Conservation (phyloP, 2,113 vertebrate genomes). For the Saccopteryx leptura region DNA sequence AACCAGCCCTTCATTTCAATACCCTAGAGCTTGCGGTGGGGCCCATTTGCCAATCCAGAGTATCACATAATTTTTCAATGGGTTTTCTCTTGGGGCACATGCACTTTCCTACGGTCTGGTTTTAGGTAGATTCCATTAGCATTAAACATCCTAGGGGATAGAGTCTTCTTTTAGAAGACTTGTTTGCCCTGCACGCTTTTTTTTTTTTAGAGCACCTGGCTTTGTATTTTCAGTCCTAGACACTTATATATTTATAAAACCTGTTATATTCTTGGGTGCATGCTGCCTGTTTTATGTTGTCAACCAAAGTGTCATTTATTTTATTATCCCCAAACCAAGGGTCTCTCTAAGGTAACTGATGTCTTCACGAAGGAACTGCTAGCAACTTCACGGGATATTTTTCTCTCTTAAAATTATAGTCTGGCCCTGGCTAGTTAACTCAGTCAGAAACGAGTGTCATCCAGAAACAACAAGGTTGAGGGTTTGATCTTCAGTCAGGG, state of each 20-base stretch:
- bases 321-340: neutral
- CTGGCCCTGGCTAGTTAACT: neutral
- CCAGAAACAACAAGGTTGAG: no score
- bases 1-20: neutral
- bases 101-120: neutral
- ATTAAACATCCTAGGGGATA: neutral
- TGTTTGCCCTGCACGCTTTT: neutral
- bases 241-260: neutral
- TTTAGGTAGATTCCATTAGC: conserved; percentile 6
- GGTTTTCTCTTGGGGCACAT: neutral
- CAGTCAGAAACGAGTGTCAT: no score
- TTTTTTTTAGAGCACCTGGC: neutral
- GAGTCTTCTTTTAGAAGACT: neutral
- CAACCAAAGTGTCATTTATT: conserved; percentile 33
- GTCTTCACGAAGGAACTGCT: neutral
- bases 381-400: neutral
- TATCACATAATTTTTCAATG: neutral
- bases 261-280: neutral
- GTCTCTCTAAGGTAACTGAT: neutral
- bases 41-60: neutral
- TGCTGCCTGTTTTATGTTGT: conserved; percentile 23
- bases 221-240: conserved; percentile 42
- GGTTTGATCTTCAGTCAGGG: no score
- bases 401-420: conserved; percentile 30
- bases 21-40: neutral